Conservation (phyloP, 2,888 invertebrate genomes). For the Achlya flavicornis region DNA sequence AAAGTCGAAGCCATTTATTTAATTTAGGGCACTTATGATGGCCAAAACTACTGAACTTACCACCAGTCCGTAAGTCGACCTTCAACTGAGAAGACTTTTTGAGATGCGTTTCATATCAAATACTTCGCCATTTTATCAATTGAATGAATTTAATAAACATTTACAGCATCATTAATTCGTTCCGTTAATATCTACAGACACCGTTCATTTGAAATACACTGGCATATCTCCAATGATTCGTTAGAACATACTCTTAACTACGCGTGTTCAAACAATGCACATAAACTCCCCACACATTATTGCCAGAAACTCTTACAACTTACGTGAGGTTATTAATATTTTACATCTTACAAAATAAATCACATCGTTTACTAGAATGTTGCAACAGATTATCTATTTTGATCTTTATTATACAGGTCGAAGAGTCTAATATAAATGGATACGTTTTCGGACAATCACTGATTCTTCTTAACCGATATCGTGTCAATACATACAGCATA, state of each 20-base stretch:
- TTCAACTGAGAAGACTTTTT: no score
- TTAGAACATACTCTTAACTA: background rate
- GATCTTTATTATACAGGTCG: constrained; percentile 2
- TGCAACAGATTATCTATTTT: background rate
- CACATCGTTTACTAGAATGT: constrained; percentile 7
- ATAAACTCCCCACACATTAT: constrained; percentile 12
- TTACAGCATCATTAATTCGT: background rate
- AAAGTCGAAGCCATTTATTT: no score
- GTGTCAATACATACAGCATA: no score
- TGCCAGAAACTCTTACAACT: constrained; percentile 15
- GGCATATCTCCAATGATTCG: constrained; percentile 1
- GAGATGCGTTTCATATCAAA: no score
- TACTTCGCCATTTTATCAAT: no score
- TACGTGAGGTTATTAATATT: constrained; percentile 9
- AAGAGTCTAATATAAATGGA: background rate
- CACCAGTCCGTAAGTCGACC: no score
- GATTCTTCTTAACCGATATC: no score
- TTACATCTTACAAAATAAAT: background rate
- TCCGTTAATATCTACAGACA: constrained; percentile 4
- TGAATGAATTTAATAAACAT: background rate
- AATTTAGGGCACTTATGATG: no score
- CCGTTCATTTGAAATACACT: background rate
- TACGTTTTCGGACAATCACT: background rate
- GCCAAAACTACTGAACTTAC: no score
- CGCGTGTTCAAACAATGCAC: constrained; percentile 4